These are phyloP conservation scores for Mormyrops boulengeri DNA, from an alignment of 2,797 vertebrate genomes.

Conservation along the genomic window DNA sequence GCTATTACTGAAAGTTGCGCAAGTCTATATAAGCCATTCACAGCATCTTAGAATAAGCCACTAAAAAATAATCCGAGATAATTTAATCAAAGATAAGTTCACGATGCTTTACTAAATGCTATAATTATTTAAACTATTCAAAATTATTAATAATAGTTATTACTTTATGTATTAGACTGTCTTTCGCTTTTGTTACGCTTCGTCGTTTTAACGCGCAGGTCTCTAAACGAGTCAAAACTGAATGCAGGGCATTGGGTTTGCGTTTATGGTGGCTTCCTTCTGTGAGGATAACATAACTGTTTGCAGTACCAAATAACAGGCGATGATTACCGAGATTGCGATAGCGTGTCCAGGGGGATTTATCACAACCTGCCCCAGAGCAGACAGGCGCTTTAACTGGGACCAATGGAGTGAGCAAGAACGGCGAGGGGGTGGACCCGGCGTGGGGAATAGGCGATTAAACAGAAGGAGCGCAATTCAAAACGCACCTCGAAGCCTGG, in stretches of 20 bases:
- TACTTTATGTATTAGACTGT: background rate
- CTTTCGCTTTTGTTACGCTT: background rate
- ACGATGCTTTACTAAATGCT: background rate
- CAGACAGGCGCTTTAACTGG: constrained; percentile 24
- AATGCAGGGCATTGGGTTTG: background rate
- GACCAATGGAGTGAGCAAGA: constrained; percentile 50
- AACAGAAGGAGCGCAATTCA: constrained; percentile 81
- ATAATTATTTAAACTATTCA: background rate
- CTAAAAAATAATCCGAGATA: background rate
- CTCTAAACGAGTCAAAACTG: background rate
- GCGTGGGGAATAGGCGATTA: constrained; percentile 58
- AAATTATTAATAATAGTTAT: background rate
- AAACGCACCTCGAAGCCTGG: constrained; percentile 56
- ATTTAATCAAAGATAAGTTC: background rate
- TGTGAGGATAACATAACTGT: constrained; percentile 14
- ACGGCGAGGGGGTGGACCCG: constrained; percentile 40
- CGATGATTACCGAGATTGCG: constrained; percentile 14
- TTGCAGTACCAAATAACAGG: constrained; percentile 21
- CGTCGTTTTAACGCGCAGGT: background rate
- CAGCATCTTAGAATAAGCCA: background rate
- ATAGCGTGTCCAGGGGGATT: constrained; percentile 20
- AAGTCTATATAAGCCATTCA: background rate
- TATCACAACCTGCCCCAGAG: constrained; percentile 15
- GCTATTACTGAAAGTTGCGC: background rate
- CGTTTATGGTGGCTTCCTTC: background rate